phyloP scores from a whole-genome alignment of 2,797 vertebrate genomes.

The Epinephelus awoara region DNA sequence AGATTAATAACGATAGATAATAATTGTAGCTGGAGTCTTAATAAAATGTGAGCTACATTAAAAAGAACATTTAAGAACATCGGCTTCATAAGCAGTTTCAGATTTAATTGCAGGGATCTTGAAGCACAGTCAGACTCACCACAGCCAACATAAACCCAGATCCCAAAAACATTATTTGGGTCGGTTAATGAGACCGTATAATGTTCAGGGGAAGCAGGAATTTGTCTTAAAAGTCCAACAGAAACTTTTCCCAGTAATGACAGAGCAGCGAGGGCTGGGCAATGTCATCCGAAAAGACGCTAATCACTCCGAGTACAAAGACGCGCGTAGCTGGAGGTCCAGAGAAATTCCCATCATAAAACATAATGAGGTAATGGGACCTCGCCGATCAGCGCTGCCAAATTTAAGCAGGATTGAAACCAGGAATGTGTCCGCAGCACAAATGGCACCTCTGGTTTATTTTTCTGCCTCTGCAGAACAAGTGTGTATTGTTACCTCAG shows the following conservation, averaged over 20 bases:
- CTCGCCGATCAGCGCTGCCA: background rate
- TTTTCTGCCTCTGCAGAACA: conserved; percentile 3
- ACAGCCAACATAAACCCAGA: background rate
- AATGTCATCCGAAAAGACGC: conserved; percentile 17
- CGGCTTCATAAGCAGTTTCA: background rate
- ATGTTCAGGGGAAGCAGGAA: conserved; percentile 15
- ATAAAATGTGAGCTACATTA: background rate
- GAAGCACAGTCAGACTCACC: background rate
- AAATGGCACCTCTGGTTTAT: background rate
- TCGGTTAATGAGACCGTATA: conserved; percentile 10
- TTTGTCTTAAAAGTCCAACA: conserved; percentile 22
- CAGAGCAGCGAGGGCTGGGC: conserved; percentile 17
- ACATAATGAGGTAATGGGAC: conserved; percentile 44
- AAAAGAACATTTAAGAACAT: background rate
- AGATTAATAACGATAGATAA: no score
- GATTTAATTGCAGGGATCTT: background rate
- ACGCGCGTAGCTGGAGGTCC: conserved; percentile 25
- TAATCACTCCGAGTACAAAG: conserved; percentile 28
- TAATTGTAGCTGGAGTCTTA: background rate
- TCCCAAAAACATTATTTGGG: background rate
- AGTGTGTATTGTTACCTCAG: conserved; percentile 17
- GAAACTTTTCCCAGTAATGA: conserved; percentile 29
- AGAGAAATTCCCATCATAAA: conserved; percentile 46
- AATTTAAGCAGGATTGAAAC: conserved; percentile 12
- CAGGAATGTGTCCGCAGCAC: conserved; percentile 7